These are phyloP conservation scores for Thalassaphorura encarpata DNA, from an alignment of 1,140 invertebrate genomes.

Conservation along the genomic window DNA sequence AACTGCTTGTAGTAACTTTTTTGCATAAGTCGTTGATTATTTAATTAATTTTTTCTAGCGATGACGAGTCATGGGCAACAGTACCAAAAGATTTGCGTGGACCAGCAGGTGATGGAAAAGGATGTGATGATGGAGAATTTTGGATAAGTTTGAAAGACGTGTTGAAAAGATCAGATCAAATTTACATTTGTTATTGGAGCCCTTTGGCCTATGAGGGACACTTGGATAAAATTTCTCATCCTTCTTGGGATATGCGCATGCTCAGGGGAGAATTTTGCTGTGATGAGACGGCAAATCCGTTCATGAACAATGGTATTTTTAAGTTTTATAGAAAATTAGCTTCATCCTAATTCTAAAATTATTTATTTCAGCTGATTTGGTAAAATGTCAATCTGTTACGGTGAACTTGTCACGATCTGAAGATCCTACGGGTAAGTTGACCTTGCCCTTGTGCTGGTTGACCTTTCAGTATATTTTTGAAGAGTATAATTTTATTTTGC, in stretches of 20 bases:
- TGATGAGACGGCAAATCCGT: neutral
- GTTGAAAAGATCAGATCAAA: neutral
- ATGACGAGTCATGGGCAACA: neutral
- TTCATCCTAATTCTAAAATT: neutral
- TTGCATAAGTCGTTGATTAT: no score
- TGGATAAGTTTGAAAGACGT: neutral
- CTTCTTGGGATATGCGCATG: neutral
- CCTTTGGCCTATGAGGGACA: neutral
- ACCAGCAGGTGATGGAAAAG: neutral
- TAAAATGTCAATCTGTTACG: neutral
- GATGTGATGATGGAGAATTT: neutral
- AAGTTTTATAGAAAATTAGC: neutral
- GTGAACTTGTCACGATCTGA: neutral
- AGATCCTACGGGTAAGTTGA: neutral
- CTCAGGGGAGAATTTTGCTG: no score
- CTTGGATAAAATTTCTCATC: neutral
- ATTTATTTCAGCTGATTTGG: neutral
- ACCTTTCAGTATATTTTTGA: neutral
- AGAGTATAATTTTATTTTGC: neutral
- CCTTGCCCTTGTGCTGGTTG: neutral
- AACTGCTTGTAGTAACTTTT: no score
- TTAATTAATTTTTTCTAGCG: no score
- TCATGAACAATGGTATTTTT: neutral
- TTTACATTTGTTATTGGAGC: neutral
- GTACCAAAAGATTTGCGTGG: neutral